Evolutionary conservation across 2,797 vertebrate genomes (phyloP), one percentile per base, ranked within the genome.

Genomic region (Pangasius larnaudii): DNA sequence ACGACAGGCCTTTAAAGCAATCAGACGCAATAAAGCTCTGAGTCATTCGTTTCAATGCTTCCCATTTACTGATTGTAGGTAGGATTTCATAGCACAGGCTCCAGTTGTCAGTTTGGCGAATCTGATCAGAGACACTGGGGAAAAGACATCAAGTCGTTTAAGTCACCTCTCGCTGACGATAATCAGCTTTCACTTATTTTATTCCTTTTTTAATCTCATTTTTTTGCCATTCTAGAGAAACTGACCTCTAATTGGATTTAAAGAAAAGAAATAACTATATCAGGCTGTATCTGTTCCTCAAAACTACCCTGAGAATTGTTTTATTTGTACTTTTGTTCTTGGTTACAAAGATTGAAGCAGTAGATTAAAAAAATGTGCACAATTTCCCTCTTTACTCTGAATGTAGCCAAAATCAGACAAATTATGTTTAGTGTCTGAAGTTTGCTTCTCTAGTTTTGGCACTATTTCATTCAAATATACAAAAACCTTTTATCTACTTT

Each of bases 1-100:
- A 24, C 46, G 90, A 46, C 65, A 18, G 61, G 59, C 69, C 87
- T 77, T 63, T 90, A 94, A 94, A 93, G 91, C 92, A 94, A 95
- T 95, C 93, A 95, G 94, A 93, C 27, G 89, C 91, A 92, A 93
- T 95, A 93, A 95, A 95, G 92, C 88, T 93, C 91, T 93, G 94
- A 95, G 93, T 96, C 95, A 94, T 91, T 91, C 80, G 74, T 63
- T 91, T 81, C 67, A 86, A 91, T 91, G 92, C 90, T 92, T 84
- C 86, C 61, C 84, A 85, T 93, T 93, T 87, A 79, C 84, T 84
- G 87, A 90, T n/a, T 88, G 86, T 51, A 42, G 82, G 58, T 87
- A 81, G 51, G 71, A 88, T 89, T 86, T 86, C 67, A 89, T 88
- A 85, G 79, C 86, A 49, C 36, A 77, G 86, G 36, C 63, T 85